Evolutionary conservation across 2,797 vertebrate genomes (phyloP).

Genomic region (Pseudopleuronectes americanus): DNA sequence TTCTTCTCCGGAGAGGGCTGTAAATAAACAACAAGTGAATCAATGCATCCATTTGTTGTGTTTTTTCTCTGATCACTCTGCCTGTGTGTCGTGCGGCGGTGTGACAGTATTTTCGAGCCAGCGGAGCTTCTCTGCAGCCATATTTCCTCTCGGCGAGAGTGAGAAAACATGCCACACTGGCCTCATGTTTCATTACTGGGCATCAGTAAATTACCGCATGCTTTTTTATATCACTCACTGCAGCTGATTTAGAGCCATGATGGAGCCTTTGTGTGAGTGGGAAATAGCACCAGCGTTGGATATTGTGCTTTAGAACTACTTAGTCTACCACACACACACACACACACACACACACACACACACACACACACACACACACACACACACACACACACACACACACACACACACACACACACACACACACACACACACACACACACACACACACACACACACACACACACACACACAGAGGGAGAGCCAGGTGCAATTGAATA

Average conservation of each 20-base stretch:
- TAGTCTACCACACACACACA: slow-evolving; percentile 49
- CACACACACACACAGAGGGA: slow-evolving; percentile 21
- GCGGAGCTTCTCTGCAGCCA: slow-evolving; percentile 68
- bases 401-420: slow-evolving; percentile 33
- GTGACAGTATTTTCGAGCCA: slow-evolving; percentile 76
- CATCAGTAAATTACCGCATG: slow-evolving; percentile 72
- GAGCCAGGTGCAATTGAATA: slow-evolving; percentile 42
- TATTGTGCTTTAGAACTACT: slow-evolving; percentile 49
- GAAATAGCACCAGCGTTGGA: slow-evolving; percentile 55
- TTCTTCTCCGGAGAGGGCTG: slow-evolving; percentile 76
- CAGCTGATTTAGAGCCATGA: slow-evolving; percentile 67
- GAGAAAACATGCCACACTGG: slow-evolving; percentile 68
- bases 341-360: slow-evolving; percentile 22
- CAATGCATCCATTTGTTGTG: slow-evolving; percentile 84
- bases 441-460: slow-evolving; percentile 34
- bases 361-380: slow-evolving; percentile 9
- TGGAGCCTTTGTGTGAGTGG: slow-evolving; percentile 65
- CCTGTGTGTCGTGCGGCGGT: slow-evolving; percentile 65
- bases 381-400: neutral
- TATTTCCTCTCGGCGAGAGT: slow-evolving; percentile 67
- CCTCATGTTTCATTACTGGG: slow-evolving; percentile 75
- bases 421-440: slow-evolving; percentile 37
- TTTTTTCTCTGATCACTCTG: slow-evolving; percentile 75
- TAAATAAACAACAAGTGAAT: slow-evolving; percentile 85
- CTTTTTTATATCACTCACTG: slow-evolving; percentile 59